These are phyloP conservation scores for Vidua chalybeata DNA, from an alignment of 2,113 vertebrate species.

Conservation along the genomic window DNA sequence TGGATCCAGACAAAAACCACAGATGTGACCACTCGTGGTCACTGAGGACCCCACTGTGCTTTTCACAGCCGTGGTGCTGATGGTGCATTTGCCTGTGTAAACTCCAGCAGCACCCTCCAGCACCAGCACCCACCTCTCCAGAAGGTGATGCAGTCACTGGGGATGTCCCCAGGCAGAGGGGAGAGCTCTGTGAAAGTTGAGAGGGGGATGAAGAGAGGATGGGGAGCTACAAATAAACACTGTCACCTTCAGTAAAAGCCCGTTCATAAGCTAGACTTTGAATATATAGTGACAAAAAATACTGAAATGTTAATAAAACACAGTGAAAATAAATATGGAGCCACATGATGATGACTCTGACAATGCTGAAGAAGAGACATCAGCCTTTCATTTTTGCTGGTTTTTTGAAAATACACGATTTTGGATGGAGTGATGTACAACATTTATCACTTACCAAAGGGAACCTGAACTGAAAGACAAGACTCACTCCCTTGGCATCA, in stretches of 20 bases:
- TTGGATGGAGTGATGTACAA: rapidly evolving
- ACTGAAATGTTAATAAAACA: neutral
- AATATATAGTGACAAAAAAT: neutral
- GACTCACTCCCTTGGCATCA: neutral
- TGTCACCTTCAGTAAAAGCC: neutral
- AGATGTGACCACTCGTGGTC: neutral
- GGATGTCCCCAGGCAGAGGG: neutral
- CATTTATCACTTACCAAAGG: neutral
- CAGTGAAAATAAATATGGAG: neutral
- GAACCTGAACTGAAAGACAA: neutral
- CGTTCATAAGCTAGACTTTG: neutral
- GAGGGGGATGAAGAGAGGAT: neutral
- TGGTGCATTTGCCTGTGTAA: neutral
- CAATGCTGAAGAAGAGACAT: neutral
- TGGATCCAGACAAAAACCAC: neutral
- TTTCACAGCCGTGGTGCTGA: neutral
- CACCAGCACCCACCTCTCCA: neutral
- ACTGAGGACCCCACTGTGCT: slow-evolving; percentile 3
- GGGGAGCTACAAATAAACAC: neutral
- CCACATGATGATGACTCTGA: neutral
- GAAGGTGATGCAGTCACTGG: neutral
- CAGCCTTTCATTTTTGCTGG: neutral
- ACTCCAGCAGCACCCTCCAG: neutral
- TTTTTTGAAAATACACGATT: neutral
- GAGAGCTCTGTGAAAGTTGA: neutral